These are phyloP conservation scores for Amphiura filiformis DNA, from an alignment of 35 echinoderm and acorn worm genomes.

Conservation along the genomic window DNA sequence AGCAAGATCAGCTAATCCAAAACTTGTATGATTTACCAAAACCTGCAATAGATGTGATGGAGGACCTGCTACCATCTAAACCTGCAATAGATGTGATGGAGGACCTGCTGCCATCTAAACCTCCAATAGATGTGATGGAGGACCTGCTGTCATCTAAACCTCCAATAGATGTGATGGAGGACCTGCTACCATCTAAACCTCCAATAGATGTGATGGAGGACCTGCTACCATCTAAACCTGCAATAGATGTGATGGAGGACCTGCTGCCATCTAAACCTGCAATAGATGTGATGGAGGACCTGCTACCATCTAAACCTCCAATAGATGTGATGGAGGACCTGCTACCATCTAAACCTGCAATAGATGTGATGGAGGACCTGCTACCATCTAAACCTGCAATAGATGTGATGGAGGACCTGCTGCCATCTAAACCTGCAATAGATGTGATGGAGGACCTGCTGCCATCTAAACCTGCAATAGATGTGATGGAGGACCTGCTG, in stretches of 20 bases:
- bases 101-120: background rate
- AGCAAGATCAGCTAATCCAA: background rate
- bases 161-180: too few species aligned
- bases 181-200: background rate
- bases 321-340: too few species aligned
- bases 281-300: too few species aligned
- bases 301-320: too few species aligned
- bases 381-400: background rate
- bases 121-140: slow-evolving; percentile 7
- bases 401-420: background rate
- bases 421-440: background rate
- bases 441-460: background rate
- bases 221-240: too few species aligned
- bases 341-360: background rate
- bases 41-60: background rate
- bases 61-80: background rate
- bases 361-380: too few species aligned
- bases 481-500: background rate
- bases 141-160: too few species aligned
- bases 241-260: too few species aligned
- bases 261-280: background rate
- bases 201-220: slow-evolving; percentile 10
- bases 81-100: too few species aligned
- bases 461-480: background rate
- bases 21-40: slow-evolving; percentile 11